Evolutionary conservation across 2,113 vertebrate genomes (phyloP).

Genomic region (Marmota monax): DNA sequence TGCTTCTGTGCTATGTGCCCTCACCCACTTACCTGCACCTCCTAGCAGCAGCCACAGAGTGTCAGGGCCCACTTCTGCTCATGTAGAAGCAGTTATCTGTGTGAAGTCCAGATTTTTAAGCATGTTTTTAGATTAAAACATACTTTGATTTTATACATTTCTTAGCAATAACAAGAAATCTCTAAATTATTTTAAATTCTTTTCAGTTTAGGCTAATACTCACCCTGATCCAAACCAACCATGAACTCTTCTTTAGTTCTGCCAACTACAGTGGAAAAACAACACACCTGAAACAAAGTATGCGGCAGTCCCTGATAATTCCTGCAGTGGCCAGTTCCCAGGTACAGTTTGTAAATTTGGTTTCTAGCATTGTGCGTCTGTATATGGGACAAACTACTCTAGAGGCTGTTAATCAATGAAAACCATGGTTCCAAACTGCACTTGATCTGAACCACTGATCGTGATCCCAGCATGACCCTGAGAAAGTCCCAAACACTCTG

Average conservation of each 20-base stretch:
- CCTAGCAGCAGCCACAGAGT: background rate
- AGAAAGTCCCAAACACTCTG: too few relatives aligned
- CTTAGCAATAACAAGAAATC: background rate
- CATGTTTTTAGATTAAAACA: background rate
- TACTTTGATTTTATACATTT: conserved; percentile 11
- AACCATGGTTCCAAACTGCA: background rate
- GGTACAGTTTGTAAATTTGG: background rate
- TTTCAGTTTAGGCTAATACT: background rate
- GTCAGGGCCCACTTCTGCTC: background rate
- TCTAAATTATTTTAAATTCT: conserved; percentile 18
- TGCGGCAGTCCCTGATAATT: background rate
- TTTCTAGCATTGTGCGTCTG: background rate
- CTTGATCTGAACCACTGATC: background rate
- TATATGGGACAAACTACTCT: background rate
- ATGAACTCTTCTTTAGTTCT: background rate
- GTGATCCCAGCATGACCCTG: background rate
- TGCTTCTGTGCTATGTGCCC: too few relatives aligned
- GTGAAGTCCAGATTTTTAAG: background rate
- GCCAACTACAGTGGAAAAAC: background rate
- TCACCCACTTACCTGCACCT: background rate
- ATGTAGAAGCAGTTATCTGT: background rate
- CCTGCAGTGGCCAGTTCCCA: background rate
- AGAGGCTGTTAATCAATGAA: background rate
- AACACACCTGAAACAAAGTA: background rate
- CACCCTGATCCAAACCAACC: background rate